phyloP scores from a whole-genome alignment of 2,113 vertebrate genomes.

The Lepisosteus osseus region DNA sequence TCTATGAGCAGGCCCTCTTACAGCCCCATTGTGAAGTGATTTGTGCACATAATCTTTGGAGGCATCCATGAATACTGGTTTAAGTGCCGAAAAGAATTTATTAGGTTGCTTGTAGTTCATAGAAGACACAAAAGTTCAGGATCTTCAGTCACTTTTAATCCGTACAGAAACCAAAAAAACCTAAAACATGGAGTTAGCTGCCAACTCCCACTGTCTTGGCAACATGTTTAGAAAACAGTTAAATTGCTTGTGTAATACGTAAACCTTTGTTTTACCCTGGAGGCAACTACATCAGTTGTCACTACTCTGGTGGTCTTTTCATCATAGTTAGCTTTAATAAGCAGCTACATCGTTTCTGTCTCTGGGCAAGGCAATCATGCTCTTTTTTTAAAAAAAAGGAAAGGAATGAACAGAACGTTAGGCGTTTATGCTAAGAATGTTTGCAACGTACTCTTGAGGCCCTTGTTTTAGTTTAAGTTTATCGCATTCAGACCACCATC shows the following conservation, averaged over 20 bases:
- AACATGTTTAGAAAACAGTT: conserved; percentile 97
- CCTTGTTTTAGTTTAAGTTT: conserved; percentile 17
- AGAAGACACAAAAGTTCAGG: conserved; percentile 87
- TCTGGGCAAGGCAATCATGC: conserved; percentile 62
- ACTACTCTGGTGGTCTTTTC: conserved; percentile 92
- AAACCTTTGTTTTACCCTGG: conserved; percentile 92
- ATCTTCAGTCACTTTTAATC: conserved; percentile 81
- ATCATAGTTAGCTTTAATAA: conserved; percentile 84
- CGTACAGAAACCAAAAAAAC: conserved; percentile 72
- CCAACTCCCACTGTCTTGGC: conserved; percentile 96
- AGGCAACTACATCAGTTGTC: conserved; percentile 88
- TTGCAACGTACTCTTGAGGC: conserved; percentile 29
- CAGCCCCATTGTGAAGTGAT: conserved; percentile 84
- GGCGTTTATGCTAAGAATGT: conserved; percentile 46
- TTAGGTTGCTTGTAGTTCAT: conserved; percentile 89
- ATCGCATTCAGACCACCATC: conserved; percentile 6
- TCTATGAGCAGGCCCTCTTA: conserved; percentile 71
- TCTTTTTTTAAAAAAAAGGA: conserved; percentile 39
- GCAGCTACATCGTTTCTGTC: conserved; percentile 72
- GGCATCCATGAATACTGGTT: conserved; percentile 82
- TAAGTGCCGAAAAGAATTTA: conserved; percentile 90
- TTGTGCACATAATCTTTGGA: conserved; percentile 90
- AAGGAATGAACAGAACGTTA: conserved; percentile 49
- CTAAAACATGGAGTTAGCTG: conserved; percentile 79
- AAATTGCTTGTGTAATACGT: conserved; percentile 98